Evolutionary conservation across 2,888 invertebrate species (phyloP).

Genomic region (Rhorus exstirpatorius): DNA sequence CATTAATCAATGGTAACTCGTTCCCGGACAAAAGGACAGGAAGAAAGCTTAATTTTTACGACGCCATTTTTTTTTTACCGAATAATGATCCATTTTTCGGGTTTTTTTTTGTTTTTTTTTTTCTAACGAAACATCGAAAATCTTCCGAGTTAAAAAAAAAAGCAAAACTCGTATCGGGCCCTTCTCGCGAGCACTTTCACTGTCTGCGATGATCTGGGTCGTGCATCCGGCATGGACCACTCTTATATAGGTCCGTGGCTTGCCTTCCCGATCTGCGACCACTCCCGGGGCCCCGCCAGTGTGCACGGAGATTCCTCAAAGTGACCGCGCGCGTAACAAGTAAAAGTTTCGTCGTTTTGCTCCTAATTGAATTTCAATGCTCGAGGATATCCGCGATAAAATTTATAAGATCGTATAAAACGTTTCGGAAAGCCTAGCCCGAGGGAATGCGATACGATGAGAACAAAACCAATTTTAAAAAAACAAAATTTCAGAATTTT

Average conservation of each 20-base stretch:
- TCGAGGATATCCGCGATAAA: slow-evolving; percentile 49
- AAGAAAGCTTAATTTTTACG: no score
- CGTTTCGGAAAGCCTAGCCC: not conserved
- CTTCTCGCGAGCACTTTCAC: slow-evolving; percentile 82
- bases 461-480: not conserved
- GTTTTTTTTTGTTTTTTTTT: slow-evolving; percentile 20
- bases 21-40: no score
- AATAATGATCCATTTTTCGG: slow-evolving; percentile 38
- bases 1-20: no score
- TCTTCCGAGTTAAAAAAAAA: slow-evolving; percentile 33
- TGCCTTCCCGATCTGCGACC: slow-evolving; percentile 70
- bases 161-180: slow-evolving; percentile 42
- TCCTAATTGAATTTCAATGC: slow-evolving; percentile 63
- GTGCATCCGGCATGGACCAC: slow-evolving; percentile 81
- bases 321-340: slow-evolving; percentile 56
- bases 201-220: slow-evolving; percentile 83
- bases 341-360: slow-evolving; percentile 74
- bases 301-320: slow-evolving; percentile 39
- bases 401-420: not conserved
- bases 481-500: not conserved
- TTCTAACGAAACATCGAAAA: slow-evolving; percentile 16
- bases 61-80: no score
- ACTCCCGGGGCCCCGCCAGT: slow-evolving; percentile 69
- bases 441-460: not conserved
- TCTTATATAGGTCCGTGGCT: slow-evolving; percentile 79